Evolutionary conservation across 2,113 vertebrate species (phyloP), one percentile per base, ranked within the genome.

Genomic region (Nothobranchius furzeri): DNA sequence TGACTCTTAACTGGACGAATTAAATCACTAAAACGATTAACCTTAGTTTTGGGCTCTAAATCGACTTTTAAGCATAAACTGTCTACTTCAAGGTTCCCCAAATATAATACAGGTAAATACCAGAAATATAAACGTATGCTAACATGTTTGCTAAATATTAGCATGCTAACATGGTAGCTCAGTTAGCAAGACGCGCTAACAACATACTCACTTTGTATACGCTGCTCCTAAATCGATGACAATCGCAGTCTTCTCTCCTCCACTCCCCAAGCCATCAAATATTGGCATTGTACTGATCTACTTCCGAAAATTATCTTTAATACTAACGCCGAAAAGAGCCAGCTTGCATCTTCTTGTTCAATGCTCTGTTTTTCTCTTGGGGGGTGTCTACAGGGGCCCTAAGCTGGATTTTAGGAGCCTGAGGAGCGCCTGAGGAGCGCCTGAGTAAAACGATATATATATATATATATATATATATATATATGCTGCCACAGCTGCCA

Each of bases 161-260:
- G 54, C 64, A 8, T 62, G 78, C 73, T 79, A 82, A 57, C 14
- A 11, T 0, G 43, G 11, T 13, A 7, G 42, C 52, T 65, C 30
- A 30, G n/a, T 6, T 68, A 65, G 55, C 51, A 52, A 9, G 15
- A 7, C n/a, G 45, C 63, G 67, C 74, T 75, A 84, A 73, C 36
- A 7, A 12, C 17, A 12, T 42, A 88, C 96, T 96, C 85, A 98
- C 96, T 98, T 98, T 83, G 96, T 98, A 81, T 94, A 98, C 0
- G 97, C 95, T 75, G 95, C 95, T 84, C 97, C 97, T 62, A 98
- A 80, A 64, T 98, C 97, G 60, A 98, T 93, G 17, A 98, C 95
- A 40, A 98, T 95, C 0, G 97, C 97, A 0, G 96, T 98, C 75
- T 98, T 98, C 89, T 97, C 97, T 51, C 95, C 96, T 64, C 96